Base-by-base conservation (phyloP, 53 echinoderm and acorn worm genomes). In the Glandiceps talaboti region DNA sequence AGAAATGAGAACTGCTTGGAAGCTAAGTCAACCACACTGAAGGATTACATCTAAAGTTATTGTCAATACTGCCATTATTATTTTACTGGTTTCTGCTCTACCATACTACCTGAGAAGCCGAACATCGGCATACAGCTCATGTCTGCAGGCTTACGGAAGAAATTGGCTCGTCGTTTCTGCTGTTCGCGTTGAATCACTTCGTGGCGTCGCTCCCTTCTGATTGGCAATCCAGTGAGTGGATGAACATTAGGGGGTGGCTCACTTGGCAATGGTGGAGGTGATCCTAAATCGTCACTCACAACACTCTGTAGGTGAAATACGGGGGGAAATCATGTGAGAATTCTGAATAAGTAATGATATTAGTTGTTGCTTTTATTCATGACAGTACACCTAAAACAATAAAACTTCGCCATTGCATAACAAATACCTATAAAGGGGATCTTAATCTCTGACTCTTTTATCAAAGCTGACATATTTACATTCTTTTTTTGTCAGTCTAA, bases 91-190 rank as follows among this genome's bases (percentile, higher is more conserved):
- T 75, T 85, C 79, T 85, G 72, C 80, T 78, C 82, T 80, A 73
- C 74, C 28, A 73, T 30, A 85, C 91, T 91, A 91, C 91, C 91
- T 91, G 91, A 85, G 81, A 85, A 85, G 82, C 88, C 88, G 83
- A 91, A 91, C 83, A 85, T 81, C 77, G 91, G 91, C 78, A 81
- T 74, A 32, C 73, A 73, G 77, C 79, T 78, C 79, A 84, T 73
- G 79, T 84, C 80, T 28, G 88, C n/a, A 77, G 80, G 82, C 93
- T 99, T 99, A 94, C 93, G 83, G 88, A 93, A 93, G 86, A 99
- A 99, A 32, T 92, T 91, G 6, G 81, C 81, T 74, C 93, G 87
- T 26, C 90, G 78, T 78, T 90, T 84, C 33, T 85, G 74, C 33
- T 91, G 77, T 80, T 88, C 75, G 29, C 86, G 86, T 31, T 83